phyloP scores from a whole-genome alignment of 2,888 invertebrate species.

The Sminthurinus aureus region DNA sequence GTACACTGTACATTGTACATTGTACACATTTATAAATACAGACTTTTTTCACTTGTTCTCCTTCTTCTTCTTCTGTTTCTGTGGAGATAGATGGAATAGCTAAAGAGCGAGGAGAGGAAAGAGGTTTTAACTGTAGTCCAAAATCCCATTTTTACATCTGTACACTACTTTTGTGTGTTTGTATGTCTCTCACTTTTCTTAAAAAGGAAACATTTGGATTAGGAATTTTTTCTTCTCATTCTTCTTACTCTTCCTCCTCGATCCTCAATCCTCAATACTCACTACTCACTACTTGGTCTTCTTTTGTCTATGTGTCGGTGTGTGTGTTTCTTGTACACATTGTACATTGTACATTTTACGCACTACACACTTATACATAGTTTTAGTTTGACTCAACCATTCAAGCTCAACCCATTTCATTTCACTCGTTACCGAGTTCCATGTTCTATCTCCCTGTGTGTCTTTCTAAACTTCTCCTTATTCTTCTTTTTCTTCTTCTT shows the following conservation, averaged over 20 bases:
- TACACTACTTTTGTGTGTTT: slow-evolving; percentile 6
- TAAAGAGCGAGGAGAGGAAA: not conserved
- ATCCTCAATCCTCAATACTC: not conserved
- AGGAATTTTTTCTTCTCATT: slow-evolving; percentile 13
- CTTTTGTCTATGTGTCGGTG: not conserved
- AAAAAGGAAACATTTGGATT: slow-evolving; percentile 36
- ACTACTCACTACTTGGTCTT: not conserved
- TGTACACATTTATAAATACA: not conserved
- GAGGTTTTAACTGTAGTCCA: not conserved
- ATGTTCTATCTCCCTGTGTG: not conserved
- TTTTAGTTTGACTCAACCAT: slow-evolving; percentile 28
- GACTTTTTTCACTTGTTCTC: too few relatives aligned
- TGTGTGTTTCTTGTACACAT: not conserved
- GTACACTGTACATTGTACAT: not conserved
- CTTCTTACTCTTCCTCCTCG: too few relatives aligned
- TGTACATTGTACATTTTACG: not conserved
- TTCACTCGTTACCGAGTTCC: slow-evolving; percentile 4
- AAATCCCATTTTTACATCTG: not conserved
- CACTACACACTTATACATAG: not conserved
- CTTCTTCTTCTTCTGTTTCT: too few relatives aligned
- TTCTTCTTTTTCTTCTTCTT: slow-evolving; percentile 12
- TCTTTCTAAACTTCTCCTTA: slow-evolving; percentile 5
- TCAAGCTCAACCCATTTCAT: slow-evolving; percentile 34
- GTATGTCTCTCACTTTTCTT: slow-evolving; percentile 17
- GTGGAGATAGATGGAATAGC: not conserved